Conservation (phyloP, 2,888 invertebrate genomes). For the Xanthorhoe spadicearia region DNA sequence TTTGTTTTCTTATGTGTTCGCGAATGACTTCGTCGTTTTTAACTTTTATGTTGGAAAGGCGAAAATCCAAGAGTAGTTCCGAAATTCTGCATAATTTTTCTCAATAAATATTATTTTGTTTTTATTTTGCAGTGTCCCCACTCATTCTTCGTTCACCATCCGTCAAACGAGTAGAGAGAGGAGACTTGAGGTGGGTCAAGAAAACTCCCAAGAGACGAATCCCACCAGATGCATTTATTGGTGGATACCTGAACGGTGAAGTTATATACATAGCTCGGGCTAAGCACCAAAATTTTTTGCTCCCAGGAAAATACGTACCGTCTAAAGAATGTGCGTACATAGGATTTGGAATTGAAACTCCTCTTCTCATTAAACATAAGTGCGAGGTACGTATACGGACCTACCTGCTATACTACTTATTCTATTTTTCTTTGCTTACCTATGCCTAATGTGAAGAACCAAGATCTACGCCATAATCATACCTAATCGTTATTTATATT, state of each 20-base stretch:
- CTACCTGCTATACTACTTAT: no score
- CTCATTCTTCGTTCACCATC: slow-evolving; percentile 12
- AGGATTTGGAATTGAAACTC: slow-evolving; percentile 27
- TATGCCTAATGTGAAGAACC: no score
- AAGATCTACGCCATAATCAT: no score
- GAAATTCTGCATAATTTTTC: no score
- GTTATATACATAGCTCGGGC: slow-evolving; percentile 34
- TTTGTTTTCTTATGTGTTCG: no score
- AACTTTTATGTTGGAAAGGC: no score
- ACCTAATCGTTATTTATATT: no score
- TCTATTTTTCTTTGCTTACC: no score
- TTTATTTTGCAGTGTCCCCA: slow-evolving; percentile 34
- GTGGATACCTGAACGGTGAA: slow-evolving; percentile 37
- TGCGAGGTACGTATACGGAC: slow-evolving; percentile 31
- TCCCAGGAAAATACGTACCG: slow-evolving; percentile 41
- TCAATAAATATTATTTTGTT: neutral
- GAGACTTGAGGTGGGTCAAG: slow-evolving; percentile 31
- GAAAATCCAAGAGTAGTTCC: no score
- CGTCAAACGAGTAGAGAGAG: slow-evolving; percentile 23
- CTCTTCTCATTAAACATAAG: slow-evolving; percentile 14
- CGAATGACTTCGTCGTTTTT: no score
- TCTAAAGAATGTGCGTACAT: slow-evolving; percentile 26
- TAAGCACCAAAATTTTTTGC: slow-evolving; percentile 23
- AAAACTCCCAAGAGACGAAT: slow-evolving; percentile 21
- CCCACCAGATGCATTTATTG: slow-evolving; percentile 32